phyloP scores from a whole-genome alignment of 1,140 invertebrate genomes.

The Megalopta genalis region DNA sequence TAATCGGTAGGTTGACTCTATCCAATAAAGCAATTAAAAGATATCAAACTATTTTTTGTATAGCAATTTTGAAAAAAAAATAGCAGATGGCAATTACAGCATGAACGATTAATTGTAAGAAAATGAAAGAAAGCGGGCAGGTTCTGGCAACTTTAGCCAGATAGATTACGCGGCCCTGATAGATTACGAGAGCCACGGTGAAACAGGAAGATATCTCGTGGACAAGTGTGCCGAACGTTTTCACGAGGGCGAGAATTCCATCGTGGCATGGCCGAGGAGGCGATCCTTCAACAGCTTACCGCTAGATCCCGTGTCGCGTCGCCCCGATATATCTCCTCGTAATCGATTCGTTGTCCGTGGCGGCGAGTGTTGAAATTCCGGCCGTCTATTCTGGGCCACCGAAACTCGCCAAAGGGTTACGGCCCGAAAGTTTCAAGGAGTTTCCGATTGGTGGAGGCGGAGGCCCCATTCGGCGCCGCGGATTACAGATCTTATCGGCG shows the following conservation, averaged over 20 bases:
- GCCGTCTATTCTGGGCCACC: conserved; percentile 8
- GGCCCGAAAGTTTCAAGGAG: conserved; percentile 25
- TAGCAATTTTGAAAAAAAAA: too few species aligned
- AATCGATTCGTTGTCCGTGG: conserved; percentile 47
- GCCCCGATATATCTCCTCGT: conserved; percentile 43
- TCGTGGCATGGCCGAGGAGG: too few species aligned
- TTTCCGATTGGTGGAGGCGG: background rate
- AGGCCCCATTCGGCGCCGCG: conserved; percentile 23
- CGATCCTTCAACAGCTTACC: conserved; percentile 6
- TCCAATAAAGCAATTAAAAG: too few species aligned
- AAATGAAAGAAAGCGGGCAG: too few species aligned
- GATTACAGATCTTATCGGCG: conserved; percentile 58
- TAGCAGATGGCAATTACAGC: too few species aligned
- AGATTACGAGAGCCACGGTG: too few species aligned
- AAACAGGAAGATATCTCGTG: too few species aligned
- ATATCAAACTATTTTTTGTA: too few species aligned
- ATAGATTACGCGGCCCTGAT: too few species aligned
- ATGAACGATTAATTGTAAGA: too few species aligned
- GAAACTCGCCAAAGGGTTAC: conserved; percentile 28
- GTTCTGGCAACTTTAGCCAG: too few species aligned
- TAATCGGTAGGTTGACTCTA: too few species aligned
- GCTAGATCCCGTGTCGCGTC: conserved; percentile 31
- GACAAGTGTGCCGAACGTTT: conserved; percentile 9
- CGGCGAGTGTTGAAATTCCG: conserved; percentile 39
- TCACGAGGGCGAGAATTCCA: background rate